Evolutionary conservation across 2,888 invertebrate genomes (phyloP), one percentile per base, ranked within the genome.

Genomic region (Pandemis corylana): DNA sequence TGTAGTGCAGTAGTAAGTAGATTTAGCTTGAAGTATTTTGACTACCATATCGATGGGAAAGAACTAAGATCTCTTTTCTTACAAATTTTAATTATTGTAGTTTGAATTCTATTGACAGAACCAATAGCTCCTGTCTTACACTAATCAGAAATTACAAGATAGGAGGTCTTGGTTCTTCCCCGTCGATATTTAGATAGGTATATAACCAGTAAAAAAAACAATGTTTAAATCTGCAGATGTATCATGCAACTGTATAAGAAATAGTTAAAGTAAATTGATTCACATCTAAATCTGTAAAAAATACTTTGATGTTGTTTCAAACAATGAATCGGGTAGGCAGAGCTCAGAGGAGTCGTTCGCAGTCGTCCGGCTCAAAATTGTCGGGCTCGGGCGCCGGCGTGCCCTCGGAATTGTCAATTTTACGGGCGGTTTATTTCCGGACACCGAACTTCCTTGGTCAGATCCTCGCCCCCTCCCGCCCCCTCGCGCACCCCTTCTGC

Each of bases 351-450:
- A 51, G 63, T 12, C 61, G 41, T 56, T 44, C 53, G 20, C 59
- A 68, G 62, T 70, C 72, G 76, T 75, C 71, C 78, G 76, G 76
- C 88, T 89, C 89, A 87, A 87, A 90, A 91, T 90, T 87, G 90
- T 91, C 90, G 90, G 84, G 84, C 81, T 84, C 90, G 87, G 87
- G 87, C 89, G 87, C 89, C 86, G 85, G 86, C 83, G 82, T 84
- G 89, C 89, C 86, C 89, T 90, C 90, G 95, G 95, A 96, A 96
- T 96, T 96, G 96, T 91, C 95, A 96, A 96, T 96, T 96, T 96
- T 96, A 95, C 96, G 95, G 95, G 92, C 95, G 95, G 96, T 96
- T 96, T 96, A 95, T 94, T 95, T 93, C 93, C 94, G 94, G 94
- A 93, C 93, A 95, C 93, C 91, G 90, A 93, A 90, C 90, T 91